These are phyloP conservation scores for Prionailurus bengalensis DNA, from an alignment of 2,113 vertebrate species.

Conservation along the genomic window DNA sequence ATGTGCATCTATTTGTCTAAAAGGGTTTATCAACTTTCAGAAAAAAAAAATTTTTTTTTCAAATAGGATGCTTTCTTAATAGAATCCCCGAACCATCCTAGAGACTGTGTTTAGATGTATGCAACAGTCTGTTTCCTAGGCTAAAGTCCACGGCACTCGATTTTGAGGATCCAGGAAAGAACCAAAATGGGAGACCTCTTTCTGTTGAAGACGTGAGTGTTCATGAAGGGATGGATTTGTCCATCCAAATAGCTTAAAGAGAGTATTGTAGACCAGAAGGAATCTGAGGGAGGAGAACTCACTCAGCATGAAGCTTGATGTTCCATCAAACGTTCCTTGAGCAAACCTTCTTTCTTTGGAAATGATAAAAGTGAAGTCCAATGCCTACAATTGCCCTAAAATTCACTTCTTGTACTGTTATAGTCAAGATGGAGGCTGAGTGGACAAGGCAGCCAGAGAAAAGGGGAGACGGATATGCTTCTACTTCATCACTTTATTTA, in stretches of 20 bases:
- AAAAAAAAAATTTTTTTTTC: neutral
- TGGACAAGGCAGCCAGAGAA: neutral
- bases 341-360: neutral
- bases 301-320: neutral
- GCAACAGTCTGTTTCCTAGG: fast-evolving
- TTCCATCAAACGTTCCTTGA: neutral
- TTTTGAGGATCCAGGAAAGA: neutral
- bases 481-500: neutral
- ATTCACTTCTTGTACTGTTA: neutral
- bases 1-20: neutral
- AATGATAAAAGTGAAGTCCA: neutral
- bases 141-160: neutral
- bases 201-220: neutral
- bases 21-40: neutral
- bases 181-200: neutral
- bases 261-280: neutral
- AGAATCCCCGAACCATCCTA: fast-evolving
- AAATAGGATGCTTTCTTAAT: neutral
- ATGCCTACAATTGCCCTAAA: neutral
- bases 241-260: neutral
- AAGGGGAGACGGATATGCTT: too few relatives aligned
- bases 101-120: neutral
- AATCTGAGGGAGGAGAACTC: neutral
- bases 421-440: neutral
- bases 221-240: neutral